phyloP scores from a whole-genome alignment of 2,888 invertebrate species.

The Luperina testacea region DNA sequence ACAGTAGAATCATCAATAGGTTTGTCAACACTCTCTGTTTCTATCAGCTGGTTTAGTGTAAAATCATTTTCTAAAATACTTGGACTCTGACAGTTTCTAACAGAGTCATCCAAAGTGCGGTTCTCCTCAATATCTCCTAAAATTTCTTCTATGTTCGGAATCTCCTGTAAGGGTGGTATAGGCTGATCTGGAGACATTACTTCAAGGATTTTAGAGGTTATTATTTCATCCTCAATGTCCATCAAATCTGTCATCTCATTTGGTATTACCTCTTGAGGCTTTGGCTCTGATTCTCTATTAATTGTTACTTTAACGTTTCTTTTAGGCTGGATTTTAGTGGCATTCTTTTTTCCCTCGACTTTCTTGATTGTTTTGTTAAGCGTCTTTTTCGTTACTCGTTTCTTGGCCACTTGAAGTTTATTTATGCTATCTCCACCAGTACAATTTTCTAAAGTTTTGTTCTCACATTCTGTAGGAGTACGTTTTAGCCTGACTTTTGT shows the following conservation, averaged over 20 bases:
- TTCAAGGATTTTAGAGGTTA: slow-evolving; percentile 70
- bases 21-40: not conserved
- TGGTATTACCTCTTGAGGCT: not conserved
- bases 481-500: slow-evolving; percentile 55
- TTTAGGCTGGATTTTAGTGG: slow-evolving; percentile 49
- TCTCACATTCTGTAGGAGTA: slow-evolving; percentile 10
- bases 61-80: slow-evolving; percentile 48
- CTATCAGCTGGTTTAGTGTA: slow-evolving; percentile 24
- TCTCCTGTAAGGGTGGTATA: slow-evolving; percentile 34
- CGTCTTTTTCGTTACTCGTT: slow-evolving; percentile 39
- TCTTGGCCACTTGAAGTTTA: slow-evolving; percentile 27
- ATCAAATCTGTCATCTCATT: slow-evolving; percentile 32
- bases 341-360: slow-evolving; percentile 38
- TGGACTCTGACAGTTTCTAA: slow-evolving; percentile 30
- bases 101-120: not conserved
- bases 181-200: slow-evolving; percentile 16
- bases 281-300: slow-evolving; percentile 13
- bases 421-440: slow-evolving; percentile 20
- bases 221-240: slow-evolving; percentile 73
- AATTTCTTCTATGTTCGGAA: slow-evolving; percentile 44
- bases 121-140: slow-evolving; percentile 39
- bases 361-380: slow-evolving; percentile 41
- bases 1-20: not conserved
- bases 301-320: slow-evolving; percentile 27
- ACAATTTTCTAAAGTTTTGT: slow-evolving; percentile 14